phyloP scores from a whole-genome alignment of 1,140 invertebrate genomes.

The Rhagoletis pomonella region DNA sequence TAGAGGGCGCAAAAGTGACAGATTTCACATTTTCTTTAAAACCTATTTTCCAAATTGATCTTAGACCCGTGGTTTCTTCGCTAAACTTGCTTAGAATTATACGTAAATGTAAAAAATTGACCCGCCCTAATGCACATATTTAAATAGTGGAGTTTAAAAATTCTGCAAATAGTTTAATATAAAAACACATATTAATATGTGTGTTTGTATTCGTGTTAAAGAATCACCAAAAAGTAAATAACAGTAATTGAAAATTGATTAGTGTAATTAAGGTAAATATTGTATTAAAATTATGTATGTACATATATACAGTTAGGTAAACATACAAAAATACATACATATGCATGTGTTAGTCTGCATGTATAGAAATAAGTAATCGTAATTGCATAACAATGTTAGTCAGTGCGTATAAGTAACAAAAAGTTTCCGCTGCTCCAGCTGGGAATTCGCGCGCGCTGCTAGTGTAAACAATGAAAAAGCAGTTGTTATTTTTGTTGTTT shows the following conservation, averaged over 20 bases:
- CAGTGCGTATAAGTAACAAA: slow-evolving; percentile 22
- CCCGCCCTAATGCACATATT: too few relatives aligned
- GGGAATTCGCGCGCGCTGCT: background rate
- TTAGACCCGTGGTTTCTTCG: too few relatives aligned
- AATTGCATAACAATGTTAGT: slow-evolving; percentile 22
- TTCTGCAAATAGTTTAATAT: too few relatives aligned
- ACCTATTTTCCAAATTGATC: too few relatives aligned
- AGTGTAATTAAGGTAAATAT: background rate
- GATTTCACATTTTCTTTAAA: too few relatives aligned
- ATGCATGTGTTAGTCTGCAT: background rate
- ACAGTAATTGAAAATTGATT: background rate
- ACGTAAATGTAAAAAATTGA: too few relatives aligned
- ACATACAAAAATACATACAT: background rate
- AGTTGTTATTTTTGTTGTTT: slow-evolving; percentile 23
- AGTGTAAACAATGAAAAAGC: slow-evolving; percentile 1
- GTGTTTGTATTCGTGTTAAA: too few relatives aligned
- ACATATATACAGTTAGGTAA: background rate
- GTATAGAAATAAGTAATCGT: background rate
- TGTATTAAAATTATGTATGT: background rate
- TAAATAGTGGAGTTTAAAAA: too few relatives aligned
- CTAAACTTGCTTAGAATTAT: too few relatives aligned
- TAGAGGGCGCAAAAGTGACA: too few relatives aligned
- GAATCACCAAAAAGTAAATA: too few relatives aligned
- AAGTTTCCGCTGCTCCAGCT: background rate
- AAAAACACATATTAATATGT: too few relatives aligned